Evolutionary conservation across 2,888 invertebrate genomes (phyloP), one percentile per base, ranked within the genome.

Genomic region (Fragum sueziense): DNA sequence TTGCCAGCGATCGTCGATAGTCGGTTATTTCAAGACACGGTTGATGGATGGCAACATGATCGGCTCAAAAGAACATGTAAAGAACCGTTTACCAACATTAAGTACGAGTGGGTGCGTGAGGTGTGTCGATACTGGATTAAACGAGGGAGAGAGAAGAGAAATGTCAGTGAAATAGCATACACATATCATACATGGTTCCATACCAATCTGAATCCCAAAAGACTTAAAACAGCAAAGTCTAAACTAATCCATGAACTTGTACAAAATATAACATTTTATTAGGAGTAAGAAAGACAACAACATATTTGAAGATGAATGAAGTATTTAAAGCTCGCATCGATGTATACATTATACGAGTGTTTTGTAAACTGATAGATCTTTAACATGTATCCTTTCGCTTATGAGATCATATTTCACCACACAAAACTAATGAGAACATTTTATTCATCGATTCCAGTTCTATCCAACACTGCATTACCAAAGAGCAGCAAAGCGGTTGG

Each of bases 121-220:
- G 14, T 57, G 4, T 57, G 57, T 57, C 57, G 22, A 27, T 11
- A 57, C 9, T 57, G 57, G 57, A 57, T 57, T 25, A 25, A 57
- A 22, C 22, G 57, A 11, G 57, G 57, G 9, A 57, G 27, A 25
- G 22, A 22, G n/a, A 27, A 25, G 57, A 57, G 57, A 57, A 57
- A 57, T 57, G 25, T 57, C 25, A 57, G 57, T 57, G 57, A 57
- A 25, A 22, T 27, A 27, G 57, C 57, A 11, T 57, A 57, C 14
- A 57, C 57, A 14, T 57, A 57, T 14, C 57, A 57, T 25, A 57
- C 57, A 11, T 57, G 57, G 57, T 57, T 57, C 14, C 57, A 57
- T 27, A 57, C 57, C 14, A 25, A 57, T 57, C 4, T 2, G 57
- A 25, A 57, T 27, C 57, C 57, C 2, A 2, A 22, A 2, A 57